Evolutionary conservation across 2,888 invertebrate species (phyloP).

Genomic region (Alcis repandata): DNA sequence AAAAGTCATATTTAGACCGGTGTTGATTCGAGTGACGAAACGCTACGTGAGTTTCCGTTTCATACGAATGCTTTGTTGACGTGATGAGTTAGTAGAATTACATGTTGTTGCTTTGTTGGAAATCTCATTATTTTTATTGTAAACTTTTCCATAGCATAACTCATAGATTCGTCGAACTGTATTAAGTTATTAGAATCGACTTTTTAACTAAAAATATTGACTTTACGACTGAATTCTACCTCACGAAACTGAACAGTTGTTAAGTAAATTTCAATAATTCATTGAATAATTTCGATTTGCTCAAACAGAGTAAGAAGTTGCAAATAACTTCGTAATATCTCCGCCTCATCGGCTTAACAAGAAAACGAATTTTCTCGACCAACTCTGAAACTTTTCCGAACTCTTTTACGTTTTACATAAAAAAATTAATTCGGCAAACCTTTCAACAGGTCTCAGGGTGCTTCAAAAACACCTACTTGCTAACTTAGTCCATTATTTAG

Average conservation of each 20-base stretch:
- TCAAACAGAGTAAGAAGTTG: slow-evolving; percentile 1
- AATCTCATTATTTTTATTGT: no score
- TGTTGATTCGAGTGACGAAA: no score
- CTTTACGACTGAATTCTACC: not conserved
- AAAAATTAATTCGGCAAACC: slow-evolving; percentile 57
- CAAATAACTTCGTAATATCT: slow-evolving; percentile 23
- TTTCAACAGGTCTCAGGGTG: slow-evolving; percentile 68
- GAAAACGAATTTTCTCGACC: slow-evolving; percentile 29
- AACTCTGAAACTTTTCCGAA: slow-evolving; percentile 34
- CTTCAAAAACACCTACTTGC: slow-evolving; percentile 66
- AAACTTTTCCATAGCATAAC: no score
- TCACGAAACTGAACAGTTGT: not conserved
- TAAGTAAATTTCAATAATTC: slow-evolving; percentile 12
- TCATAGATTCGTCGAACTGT: no score
- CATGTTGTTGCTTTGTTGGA: no score
- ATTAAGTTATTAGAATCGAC: no score
- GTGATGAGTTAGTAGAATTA: no score
- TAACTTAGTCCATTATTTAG: slow-evolving; percentile 70
- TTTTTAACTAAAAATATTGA: not conserved
- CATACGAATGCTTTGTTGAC: no score
- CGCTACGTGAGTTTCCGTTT: no score
- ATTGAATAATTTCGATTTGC: slow-evolving; percentile 4
- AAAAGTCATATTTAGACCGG: no score
- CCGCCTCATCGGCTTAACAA: slow-evolving; percentile 25
- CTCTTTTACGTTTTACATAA: slow-evolving; percentile 46